Evolutionary conservation across 2,888 invertebrate genomes (phyloP).

Genomic region (Agriopis leucophaearia): DNA sequence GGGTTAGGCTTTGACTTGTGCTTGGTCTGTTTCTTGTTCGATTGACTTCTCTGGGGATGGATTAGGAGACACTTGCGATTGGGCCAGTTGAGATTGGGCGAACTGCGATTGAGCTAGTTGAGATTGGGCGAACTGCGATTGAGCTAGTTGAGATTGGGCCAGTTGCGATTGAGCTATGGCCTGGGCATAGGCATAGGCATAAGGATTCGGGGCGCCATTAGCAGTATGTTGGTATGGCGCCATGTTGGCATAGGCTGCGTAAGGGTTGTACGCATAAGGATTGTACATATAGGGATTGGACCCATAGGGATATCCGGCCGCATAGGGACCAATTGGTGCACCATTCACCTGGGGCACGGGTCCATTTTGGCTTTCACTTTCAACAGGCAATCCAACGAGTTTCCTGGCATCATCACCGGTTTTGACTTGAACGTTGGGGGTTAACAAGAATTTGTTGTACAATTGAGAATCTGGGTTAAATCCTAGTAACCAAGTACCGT

Average conservation of each 20-base stretch:
- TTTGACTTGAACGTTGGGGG: not conserved
- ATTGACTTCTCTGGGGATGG: too few relatives aligned
- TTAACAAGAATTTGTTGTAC: not conserved
- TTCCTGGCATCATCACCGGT: slow-evolving; percentile 5
- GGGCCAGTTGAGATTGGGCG: not conserved
- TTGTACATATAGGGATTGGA: not conserved
- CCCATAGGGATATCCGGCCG: not conserved
- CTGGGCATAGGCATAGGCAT: not conserved
- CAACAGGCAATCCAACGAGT: not conserved
- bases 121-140: not conserved
- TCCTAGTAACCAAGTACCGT: not conserved
- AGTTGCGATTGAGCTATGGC: not conserved
- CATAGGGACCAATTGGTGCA: not conserved
- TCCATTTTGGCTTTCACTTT: not conserved
- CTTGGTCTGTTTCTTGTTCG: too few relatives aligned
- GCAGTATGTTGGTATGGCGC: not conserved
- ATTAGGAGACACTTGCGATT: too few relatives aligned
- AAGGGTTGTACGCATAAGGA: not conserved
- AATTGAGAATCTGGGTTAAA: not conserved
- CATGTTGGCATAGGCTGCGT: not conserved
- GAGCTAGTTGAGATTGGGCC: not conserved
- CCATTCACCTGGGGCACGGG: not conserved
- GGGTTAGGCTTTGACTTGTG: not conserved
- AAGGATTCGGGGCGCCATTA: not conserved
- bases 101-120: not conserved